Percentiles rank a stretch among this genome's conserved stretches.
Evolutionary conservation across 2,888 invertebrate species (phyloP).

Genomic region (Furcula furcula): DNA sequence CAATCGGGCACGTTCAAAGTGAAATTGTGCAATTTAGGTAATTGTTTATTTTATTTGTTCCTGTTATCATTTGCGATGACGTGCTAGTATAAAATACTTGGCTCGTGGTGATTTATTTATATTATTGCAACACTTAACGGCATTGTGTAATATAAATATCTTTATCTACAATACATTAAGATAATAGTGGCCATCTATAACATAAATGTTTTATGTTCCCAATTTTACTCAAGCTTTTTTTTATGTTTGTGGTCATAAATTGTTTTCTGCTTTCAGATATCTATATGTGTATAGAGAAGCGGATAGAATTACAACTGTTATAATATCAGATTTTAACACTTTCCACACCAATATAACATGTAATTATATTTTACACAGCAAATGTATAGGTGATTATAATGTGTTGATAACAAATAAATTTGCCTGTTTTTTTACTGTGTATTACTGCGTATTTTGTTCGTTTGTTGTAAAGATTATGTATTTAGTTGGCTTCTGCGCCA

Average conservation of each 20-base stretch:
- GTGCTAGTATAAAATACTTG: neutral
- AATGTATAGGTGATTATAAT: slow-evolving; percentile 44
- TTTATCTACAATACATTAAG: too few relatives aligned
- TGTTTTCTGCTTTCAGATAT: slow-evolving; percentile 42
- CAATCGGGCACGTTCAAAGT: too few relatives aligned
- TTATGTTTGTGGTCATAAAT: too few relatives aligned
- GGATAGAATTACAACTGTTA: slow-evolving; percentile 26
- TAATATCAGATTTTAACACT: slow-evolving; percentile 27
- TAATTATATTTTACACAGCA: slow-evolving; percentile 50
- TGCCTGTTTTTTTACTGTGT: slow-evolving; percentile 45
- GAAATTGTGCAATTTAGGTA: neutral
- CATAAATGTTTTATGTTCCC: neutral
- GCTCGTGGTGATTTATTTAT: neutral
- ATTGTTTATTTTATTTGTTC: too few relatives aligned
- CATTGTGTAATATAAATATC: neutral
- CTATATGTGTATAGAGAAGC: slow-evolving; percentile 29
- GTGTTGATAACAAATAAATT: slow-evolving; percentile 39
- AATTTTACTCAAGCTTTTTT: neutral
- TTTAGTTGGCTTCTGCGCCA: slow-evolving; percentile 48
- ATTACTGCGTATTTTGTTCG: slow-evolving; percentile 48
- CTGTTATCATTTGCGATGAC: neutral
- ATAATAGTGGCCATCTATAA: too few relatives aligned
- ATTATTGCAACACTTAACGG: neutral
- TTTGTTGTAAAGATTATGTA: slow-evolving; percentile 48
- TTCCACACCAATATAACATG: slow-evolving; percentile 6